These are phyloP conservation scores for Hecatera dysodea DNA, from an alignment of 2,888 invertebrate genomes.

Conservation along the genomic window DNA sequence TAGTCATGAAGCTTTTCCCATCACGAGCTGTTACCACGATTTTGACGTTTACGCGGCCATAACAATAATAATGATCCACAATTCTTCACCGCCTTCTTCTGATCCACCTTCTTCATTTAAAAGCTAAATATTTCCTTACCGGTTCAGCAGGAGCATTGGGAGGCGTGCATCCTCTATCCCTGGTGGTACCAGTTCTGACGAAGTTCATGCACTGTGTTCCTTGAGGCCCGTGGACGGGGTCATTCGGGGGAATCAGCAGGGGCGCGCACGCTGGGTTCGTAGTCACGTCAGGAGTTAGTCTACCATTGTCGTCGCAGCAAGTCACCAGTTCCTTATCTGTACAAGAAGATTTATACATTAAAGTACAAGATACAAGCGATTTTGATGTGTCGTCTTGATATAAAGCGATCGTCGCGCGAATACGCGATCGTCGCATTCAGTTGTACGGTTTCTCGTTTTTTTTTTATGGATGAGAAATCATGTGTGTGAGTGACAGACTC, in stretches of 20 bases:
- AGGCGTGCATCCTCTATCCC: constrained; percentile 92
- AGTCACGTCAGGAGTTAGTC: constrained; percentile 73
- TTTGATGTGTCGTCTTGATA: background rate
- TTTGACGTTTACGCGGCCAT: background rate
- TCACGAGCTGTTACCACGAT: background rate
- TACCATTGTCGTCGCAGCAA: constrained; percentile 84
- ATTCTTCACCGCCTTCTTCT: too few species aligned
- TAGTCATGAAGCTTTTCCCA: background rate
- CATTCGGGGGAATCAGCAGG: constrained; percentile 81
- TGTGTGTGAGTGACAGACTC: too few species aligned
- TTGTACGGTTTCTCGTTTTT: too few species aligned
- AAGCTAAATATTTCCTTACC: constrained; percentile 82
- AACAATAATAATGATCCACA: too few species aligned
- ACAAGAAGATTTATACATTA: background rate
- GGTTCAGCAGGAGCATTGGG: constrained; percentile 93
- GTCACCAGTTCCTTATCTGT: constrained; percentile 80
- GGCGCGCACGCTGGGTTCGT: constrained; percentile 84
- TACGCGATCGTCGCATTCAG: too few species aligned
- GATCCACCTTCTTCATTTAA: background rate
- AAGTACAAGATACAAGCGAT: too few species aligned
- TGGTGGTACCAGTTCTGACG: constrained; percentile 93
- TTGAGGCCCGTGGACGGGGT: constrained; percentile 85
- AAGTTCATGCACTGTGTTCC: constrained; percentile 93
- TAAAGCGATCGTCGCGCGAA: too few species aligned
- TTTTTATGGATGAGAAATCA: too few species aligned